phyloP scores from a whole-genome alignment of 2,113 vertebrate species.

The Condylura cristata region DNA sequence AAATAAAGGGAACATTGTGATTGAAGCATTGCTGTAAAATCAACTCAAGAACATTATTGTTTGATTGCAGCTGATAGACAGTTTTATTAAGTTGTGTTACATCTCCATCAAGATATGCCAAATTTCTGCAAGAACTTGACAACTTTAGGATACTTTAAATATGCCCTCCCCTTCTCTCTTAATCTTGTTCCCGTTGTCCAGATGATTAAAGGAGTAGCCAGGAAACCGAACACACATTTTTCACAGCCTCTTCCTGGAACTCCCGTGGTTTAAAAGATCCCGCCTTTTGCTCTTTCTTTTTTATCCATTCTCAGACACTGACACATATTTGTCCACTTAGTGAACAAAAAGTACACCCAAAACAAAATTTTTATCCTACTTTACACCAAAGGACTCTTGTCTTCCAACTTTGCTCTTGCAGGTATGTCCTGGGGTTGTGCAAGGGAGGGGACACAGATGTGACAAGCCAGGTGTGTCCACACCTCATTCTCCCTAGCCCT shows the following conservation, averaged over 20 bases:
- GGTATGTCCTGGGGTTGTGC: accelerated
- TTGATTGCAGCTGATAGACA: constrained; percentile 7
- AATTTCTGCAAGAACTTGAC: constrained; percentile 38
- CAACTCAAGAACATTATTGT: constrained; percentile 34
- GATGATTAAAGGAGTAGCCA: not conserved
- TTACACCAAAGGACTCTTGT: not conserved
- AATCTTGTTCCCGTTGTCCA: not conserved
- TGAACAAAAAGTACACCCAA: not conserved
- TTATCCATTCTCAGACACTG: not conserved
- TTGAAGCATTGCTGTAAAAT: constrained; percentile 12
- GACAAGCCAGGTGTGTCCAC: no score
- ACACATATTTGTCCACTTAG: not conserved
- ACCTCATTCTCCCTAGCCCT: accelerated
- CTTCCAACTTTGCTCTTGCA: accelerated
- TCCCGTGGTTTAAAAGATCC: not conserved
- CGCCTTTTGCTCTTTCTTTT: no score
- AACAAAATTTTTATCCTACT: not conserved
- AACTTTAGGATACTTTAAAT: constrained; percentile 43
- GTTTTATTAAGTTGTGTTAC: not conserved
- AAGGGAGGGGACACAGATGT: accelerated
- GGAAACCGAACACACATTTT: not conserved
- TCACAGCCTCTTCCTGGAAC: not conserved
- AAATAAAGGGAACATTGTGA: not conserved
- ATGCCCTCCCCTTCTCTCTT: not conserved
- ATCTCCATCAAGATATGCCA: constrained; percentile 11